Base-by-base conservation (phyloP, 2,888 invertebrate species). In the Sicus ferrugineus region DNA sequence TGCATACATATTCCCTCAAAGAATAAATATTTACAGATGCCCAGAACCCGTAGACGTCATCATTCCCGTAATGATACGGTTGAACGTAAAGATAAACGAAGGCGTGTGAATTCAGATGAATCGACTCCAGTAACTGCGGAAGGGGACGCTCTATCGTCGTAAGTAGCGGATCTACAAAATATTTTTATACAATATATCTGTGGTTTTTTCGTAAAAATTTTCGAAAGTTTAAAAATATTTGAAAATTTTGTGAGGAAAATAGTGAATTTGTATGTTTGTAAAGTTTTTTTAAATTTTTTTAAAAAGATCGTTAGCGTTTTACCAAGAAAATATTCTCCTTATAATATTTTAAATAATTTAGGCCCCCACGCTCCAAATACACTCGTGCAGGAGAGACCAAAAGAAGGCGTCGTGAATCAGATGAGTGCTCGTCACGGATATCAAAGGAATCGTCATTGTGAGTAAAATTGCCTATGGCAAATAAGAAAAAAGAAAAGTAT, bases 31-130 rank as follows among this genome's bases (percentile, higher is more conserved):
- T 68, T 87, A 7, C 46, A 93, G 93, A 93, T 93, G 93, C 93
- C 93, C 81, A 90, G 93, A 79, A 91, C 91, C 75, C 89, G 93
- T 79, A 91, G 93, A 88, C 91, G 93, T 87, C 92, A 93, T 84
- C 91, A 92, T 81, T 90, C 90, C 89, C 90, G 88, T 74, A n/a
- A n/a, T n/a, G n/a, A n/a, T n/a, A n/a, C 85, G 58, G 82, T 78
- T 72, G 83, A 77, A 73, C 80, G 82, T 73, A 79, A 84, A 75
- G 86, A 90, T 73, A 93, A 93, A 84, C 87, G 92, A 74, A 89
- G 93, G 75, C 90, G 92, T 76, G 87, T 92, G 58, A 92, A 92
- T 73, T 86, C 86, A 64, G 88, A 88, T 78, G 90, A 89, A 72
- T 77, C 78, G 67, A 79, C 83, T 70, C 79, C 80, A 69, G 73